phyloP scores from a whole-genome alignment of 2,888 invertebrate species.

The Nymphalis c-album region DNA sequence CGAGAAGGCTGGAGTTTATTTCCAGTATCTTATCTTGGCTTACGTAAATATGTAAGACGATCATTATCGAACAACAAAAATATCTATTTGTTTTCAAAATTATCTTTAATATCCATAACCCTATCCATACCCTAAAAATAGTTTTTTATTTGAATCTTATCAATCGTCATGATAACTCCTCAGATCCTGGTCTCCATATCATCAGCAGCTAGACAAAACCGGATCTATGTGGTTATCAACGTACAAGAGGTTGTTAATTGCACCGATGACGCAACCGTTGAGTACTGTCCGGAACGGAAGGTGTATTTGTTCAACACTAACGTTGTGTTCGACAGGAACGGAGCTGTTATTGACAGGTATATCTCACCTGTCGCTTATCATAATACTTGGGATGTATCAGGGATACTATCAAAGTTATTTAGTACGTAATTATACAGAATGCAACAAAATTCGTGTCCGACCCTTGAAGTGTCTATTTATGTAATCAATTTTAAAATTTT shows the following conservation, averaged over 20 bases:
- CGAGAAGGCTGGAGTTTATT: neutral
- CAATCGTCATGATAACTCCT: conserved; percentile 4
- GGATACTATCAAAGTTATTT: too few species aligned
- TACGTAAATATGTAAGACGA: neutral
- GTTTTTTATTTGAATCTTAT: too few species aligned
- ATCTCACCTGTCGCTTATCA: too few species aligned
- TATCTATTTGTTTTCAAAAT: too few species aligned
- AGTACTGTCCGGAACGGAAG: conserved; percentile 76
- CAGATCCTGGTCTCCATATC: conserved; percentile 82
- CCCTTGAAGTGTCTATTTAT: too few species aligned
- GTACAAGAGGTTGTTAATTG: conserved; percentile 84
- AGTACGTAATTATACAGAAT: too few species aligned
- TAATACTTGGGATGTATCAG: too few species aligned
- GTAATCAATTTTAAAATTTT: too few species aligned
- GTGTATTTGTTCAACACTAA: conserved; percentile 87
- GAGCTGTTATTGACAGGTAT: conserved; percentile 85
- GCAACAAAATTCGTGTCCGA: too few species aligned
- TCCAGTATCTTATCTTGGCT: conserved; percentile 5
- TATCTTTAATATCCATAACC: too few species aligned
- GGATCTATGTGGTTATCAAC: conserved; percentile 87
- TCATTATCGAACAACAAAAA: too few species aligned
- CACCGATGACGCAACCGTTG: conserved; percentile 55
- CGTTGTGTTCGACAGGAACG: conserved; percentile 88
- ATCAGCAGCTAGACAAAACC: conserved; percentile 78
- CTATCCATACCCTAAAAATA: too few species aligned